phyloP scores from a whole-genome alignment of 2,888 invertebrate species.

The Chouioia cunea region DNA sequence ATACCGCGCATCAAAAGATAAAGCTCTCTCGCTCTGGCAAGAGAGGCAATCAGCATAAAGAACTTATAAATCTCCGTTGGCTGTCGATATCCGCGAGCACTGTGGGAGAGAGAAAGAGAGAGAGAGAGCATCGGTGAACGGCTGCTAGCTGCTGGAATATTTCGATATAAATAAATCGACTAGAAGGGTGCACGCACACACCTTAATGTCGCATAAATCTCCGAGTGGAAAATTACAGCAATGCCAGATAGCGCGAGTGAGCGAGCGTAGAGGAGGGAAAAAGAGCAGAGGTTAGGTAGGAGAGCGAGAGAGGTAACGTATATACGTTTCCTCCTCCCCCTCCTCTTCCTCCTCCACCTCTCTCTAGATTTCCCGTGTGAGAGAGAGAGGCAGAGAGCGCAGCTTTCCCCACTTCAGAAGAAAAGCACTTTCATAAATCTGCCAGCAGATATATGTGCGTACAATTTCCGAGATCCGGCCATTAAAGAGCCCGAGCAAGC shows the following conservation, averaged over 20 bases:
- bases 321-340: slow-evolving; percentile 52
- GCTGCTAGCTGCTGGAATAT: slow-evolving; percentile 37
- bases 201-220: slow-evolving; percentile 68
- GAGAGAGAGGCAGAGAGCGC: slow-evolving; percentile 53
- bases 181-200: slow-evolving; percentile 51
- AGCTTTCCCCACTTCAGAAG: slow-evolving; percentile 71
- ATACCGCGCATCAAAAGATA: slow-evolving; percentile 39
- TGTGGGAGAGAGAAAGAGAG: slow-evolving; percentile 25
- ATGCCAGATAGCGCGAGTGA: slow-evolving; percentile 57
- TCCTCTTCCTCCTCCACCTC: slow-evolving; percentile 41
- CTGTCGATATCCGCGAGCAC: slow-evolving; percentile 37
- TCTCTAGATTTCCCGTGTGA: slow-evolving; percentile 49
- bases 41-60: slow-evolving; percentile 47
- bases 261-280: slow-evolving; percentile 64
- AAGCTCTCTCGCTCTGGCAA: slow-evolving; percentile 4
- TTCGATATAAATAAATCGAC: slow-evolving; percentile 48
- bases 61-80: slow-evolving; percentile 45
- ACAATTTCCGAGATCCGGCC: slow-evolving; percentile 92
- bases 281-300: slow-evolving; percentile 70
- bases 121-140: slow-evolving; percentile 2
- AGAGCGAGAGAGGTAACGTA: slow-evolving; percentile 50
- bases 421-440: slow-evolving; percentile 90
- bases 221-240: slow-evolving; percentile 67
- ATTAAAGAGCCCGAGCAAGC: slow-evolving; percentile 77
- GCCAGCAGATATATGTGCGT: slow-evolving; percentile 90